Evolutionary conservation across 2,797 vertebrate genomes (phyloP).

Genomic region (Rhinoraja longicauda): DNA sequence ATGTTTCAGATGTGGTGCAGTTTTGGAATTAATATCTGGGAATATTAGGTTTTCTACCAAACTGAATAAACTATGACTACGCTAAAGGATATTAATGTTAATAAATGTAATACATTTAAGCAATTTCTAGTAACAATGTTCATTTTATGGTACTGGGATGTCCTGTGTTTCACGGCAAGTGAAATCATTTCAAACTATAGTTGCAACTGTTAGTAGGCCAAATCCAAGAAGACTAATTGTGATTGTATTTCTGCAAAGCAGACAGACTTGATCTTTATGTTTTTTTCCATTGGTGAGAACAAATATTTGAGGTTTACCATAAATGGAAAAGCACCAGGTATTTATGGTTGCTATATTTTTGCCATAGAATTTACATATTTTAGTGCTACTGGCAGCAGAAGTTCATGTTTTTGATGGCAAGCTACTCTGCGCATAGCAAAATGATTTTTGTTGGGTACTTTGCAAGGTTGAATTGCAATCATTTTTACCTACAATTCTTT

Average conservation of each 20-base stretch:
- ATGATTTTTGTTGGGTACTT: neutral
- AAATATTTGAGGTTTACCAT: neutral
- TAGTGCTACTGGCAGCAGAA: neutral
- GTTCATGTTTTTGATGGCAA: neutral
- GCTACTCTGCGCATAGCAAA: neutral
- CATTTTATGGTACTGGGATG: neutral
- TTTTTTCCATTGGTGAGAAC: neutral
- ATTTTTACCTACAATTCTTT: neutral
- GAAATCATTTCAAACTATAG: neutral
- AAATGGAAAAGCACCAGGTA: too few species aligned
- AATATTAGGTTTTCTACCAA: too few species aligned
- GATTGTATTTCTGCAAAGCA: neutral
- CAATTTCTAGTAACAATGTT: neutral
- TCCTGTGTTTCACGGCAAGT: neutral
- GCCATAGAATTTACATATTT: neutral
- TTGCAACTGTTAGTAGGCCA: neutral
- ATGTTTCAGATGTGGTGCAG: neutral
- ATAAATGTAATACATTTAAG: neutral
- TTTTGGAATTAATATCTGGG: neutral
- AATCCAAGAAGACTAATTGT: neutral
- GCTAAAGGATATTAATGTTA: neutral
- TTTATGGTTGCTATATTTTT: neutral
- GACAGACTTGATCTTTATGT: neutral
- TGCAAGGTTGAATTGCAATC: neutral
- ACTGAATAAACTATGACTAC: neutral